These are phyloP conservation scores for Tipula unca DNA, from an alignment of 2,888 invertebrate species.

Conservation along the genomic window DNA sequence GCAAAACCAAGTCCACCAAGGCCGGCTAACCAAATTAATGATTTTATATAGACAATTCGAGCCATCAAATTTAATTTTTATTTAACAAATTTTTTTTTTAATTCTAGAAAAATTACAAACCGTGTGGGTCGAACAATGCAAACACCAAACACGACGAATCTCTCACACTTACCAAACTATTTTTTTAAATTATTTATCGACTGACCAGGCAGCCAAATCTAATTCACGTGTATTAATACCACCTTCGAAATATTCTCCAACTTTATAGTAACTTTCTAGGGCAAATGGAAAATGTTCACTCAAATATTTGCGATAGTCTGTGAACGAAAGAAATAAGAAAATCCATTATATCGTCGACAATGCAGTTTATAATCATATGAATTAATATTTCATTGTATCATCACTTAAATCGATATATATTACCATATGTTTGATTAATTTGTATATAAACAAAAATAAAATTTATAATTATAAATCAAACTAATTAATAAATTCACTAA, in stretches of 20 bases:
- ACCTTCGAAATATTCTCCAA: conserved; percentile 54
- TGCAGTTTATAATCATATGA: background rate
- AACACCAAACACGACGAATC: background rate
- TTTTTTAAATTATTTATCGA: background rate
- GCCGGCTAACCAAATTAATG: conserved; percentile 50
- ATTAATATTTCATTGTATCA: background rate
- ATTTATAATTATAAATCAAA: background rate
- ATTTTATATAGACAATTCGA: conserved; percentile 38
- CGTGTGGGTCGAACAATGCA: background rate
- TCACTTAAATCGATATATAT: background rate
- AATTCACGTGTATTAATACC: conserved; percentile 43
- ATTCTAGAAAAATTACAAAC: background rate
- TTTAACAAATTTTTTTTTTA: background rate
- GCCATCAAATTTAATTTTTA: conserved; percentile 31
- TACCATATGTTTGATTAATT: background rate
- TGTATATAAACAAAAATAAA: conserved; percentile 22
- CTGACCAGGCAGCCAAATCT: conserved; percentile 49
- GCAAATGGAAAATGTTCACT: conserved; percentile 55
- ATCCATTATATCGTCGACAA: background rate
- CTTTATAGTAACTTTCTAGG: conserved; percentile 58
- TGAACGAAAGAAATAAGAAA: conserved; percentile 31
- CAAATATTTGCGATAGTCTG: conserved; percentile 64
- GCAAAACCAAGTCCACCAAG: conserved; percentile 53
- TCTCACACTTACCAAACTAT: background rate
- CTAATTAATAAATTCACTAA: background rate